Base-by-base conservation (phyloP, 2,888 invertebrate species). In the Catocala nupta region DNA sequence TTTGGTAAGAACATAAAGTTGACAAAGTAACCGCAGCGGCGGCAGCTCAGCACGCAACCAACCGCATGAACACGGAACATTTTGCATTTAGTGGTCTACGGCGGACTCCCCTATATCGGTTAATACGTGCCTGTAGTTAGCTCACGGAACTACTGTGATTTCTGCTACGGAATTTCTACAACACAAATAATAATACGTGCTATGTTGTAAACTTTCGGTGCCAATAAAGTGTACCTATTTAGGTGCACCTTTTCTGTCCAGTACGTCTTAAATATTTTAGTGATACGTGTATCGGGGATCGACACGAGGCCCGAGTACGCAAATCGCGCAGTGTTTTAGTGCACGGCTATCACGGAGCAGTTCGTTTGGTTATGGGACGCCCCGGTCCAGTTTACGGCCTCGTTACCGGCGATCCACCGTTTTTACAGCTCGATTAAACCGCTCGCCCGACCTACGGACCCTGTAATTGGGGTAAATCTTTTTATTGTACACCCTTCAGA, bases 361-460 rank as follows among this genome's bases (percentile, higher is more conserved):
- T 75, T 77, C 70, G 75, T 83, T 85, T 72, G 81, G 84, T 82
- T 84, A 86, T 85, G 80, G 78, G 81, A 80, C 78, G 64, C 70
- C 81, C 70, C 81, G 83, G 87, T 85, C 86, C 83, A 81, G 84
- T 88, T 92, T 92, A 91, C 87, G 79, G 79, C 90, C 89, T 91
- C 89, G 90, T 92, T 92, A 91, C 89, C 82, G 87, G 80, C 87
- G 83, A 82, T 85, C 83, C 85, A 76, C 82, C 83, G 87, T 92
- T 92, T 92, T 93, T 92, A 93, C 88, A 86, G 82, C 88, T 82
- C 88, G 87, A 91, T 91, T 90, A 90, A 88, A 90, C 87, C 85
- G 86, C 84, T 81, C 81, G 81, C 80, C 81, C 85, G 84, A 84
- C 86, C 86, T 84, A 83, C 85, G 83, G 82, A 84, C 82, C 76